Evolutionary conservation across 2,888 invertebrate genomes (phyloP).

Genomic region (Panopea generosa): DNA sequence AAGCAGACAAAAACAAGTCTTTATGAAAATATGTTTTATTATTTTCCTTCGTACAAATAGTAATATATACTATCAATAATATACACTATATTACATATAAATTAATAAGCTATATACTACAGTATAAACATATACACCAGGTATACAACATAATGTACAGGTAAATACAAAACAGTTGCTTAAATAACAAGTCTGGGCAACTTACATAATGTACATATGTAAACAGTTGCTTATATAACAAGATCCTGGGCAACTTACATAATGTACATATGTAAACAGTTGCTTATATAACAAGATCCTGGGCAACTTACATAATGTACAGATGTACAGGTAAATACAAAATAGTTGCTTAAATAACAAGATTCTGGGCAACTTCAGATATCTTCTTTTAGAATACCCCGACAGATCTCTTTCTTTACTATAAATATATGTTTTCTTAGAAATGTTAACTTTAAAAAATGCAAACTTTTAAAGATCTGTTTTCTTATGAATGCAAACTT

Average conservation of each 20-base stretch:
- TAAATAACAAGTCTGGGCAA: not conserved
- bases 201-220: not conserved
- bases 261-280: too few relatives aligned
- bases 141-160: not conserved
- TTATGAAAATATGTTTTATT: constrained; percentile 24
- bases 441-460: too few relatives aligned
- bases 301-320: too few relatives aligned
- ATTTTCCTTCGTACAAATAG: constrained; percentile 15
- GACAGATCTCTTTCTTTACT: too few relatives aligned
- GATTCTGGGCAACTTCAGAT: not conserved
- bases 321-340: not conserved
- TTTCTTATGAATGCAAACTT: too few relatives aligned
- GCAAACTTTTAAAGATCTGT: too few relatives aligned
- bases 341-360: not conserved
- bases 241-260: too few relatives aligned
- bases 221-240: too few relatives aligned
- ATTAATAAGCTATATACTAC: constrained; percentile 38
- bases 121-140: not conserved
- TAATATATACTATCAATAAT: constrained; percentile 47
- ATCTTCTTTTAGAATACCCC: too few relatives aligned
- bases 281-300: too few relatives aligned
- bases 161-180: not conserved
- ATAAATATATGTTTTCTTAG: too few relatives aligned
- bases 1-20: too few relatives aligned
- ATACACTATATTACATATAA: constrained; percentile 54